These are phyloP conservation scores for Mythimna lalbum DNA, from an alignment of 2,888 invertebrate genomes.

Conservation along the genomic window DNA sequence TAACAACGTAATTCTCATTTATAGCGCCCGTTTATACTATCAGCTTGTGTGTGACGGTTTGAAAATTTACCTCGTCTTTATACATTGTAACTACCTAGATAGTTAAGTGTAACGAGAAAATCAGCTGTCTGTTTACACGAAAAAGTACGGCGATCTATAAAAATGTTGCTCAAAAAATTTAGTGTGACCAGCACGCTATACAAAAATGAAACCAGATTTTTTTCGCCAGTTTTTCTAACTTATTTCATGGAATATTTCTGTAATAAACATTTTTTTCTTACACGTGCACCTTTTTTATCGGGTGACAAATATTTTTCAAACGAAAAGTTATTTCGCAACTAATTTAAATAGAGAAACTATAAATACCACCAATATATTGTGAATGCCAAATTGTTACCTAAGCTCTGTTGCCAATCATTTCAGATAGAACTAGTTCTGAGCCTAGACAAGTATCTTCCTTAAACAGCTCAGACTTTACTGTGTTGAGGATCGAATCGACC, in stretches of 20 bases:
- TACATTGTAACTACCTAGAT: conserved; percentile 64
- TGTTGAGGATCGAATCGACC: conserved; percentile 62
- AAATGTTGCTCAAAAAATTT: conserved; percentile 18
- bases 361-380: conserved; percentile 23
- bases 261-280: conserved; percentile 14
- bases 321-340: not conserved
- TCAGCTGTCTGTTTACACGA: conserved; percentile 47
- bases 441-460: conserved; percentile 84
- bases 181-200: conserved; percentile 18
- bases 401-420: conserved; percentile 67
- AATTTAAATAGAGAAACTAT: conserved; percentile 3
- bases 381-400: conserved; percentile 39
- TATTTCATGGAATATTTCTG: conserved; percentile 4
- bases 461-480: conserved; percentile 81
- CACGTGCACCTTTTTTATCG: conserved; percentile 7
- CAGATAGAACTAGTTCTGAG: conserved; percentile 75
- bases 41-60: conserved; percentile 73
- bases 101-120: conserved; percentile 49
- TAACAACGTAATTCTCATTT: conserved; percentile 81
- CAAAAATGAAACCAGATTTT: conserved; percentile 9
- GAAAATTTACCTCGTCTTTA: conserved; percentile 69
- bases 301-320: conserved; percentile 1
- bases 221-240: conserved; percentile 19
- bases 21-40: conserved; percentile 76
- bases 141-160: conserved; percentile 25